Evolutionary conservation across 2,113 vertebrate species (phyloP), one percentile per base, ranked within the genome.

Genomic region (Zosterops hypoxanthus): DNA sequence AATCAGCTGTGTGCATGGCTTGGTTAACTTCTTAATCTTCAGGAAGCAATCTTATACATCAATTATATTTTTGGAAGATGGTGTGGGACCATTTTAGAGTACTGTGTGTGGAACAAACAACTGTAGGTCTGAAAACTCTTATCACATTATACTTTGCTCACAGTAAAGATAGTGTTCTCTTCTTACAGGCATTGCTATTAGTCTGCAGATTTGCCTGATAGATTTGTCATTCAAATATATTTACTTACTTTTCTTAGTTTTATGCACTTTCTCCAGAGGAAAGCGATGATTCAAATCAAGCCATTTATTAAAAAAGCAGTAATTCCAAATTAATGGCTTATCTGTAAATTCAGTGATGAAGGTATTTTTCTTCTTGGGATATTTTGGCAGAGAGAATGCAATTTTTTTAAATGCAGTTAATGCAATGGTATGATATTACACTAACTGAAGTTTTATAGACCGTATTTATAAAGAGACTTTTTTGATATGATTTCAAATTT

Each of bases 301-400:
- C 18, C 42, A 14, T 72, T 85, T 83, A 9, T 44, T 7, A 23
- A 69, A 56, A 71, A 57, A 50, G 7, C 19, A 52, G 3, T 34
- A 46, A 63, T 41, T 93, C 24, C 65, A 72, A 89, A 60, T 82
- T 24, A 83, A 59, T 34, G 18, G 19, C 7, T 92, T 91, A 33
- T 19, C 50, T 90, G 5, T 71, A 94, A 82, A 86, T 91, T 81
- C 47, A 87, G 17, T 76, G 84, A 86, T 94, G 89, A 97, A 65
- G n/a, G 5, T 57, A 11, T 50, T 65, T 57, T 46, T 79, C 52
- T 57, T 87, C 20, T 76, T 12, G 15, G 16, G 23, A 22, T 83
- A 26, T 92, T 88, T 93, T 92, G 50, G 26, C 49, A 86, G 77
- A 81, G n/a, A 44, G 82, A 84, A 78, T 50, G 4, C 6, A 49